These are phyloP conservation scores for Mallateleia sp. DNA, from an alignment of 2,888 invertebrate genomes.

Conservation along the genomic window DNA sequence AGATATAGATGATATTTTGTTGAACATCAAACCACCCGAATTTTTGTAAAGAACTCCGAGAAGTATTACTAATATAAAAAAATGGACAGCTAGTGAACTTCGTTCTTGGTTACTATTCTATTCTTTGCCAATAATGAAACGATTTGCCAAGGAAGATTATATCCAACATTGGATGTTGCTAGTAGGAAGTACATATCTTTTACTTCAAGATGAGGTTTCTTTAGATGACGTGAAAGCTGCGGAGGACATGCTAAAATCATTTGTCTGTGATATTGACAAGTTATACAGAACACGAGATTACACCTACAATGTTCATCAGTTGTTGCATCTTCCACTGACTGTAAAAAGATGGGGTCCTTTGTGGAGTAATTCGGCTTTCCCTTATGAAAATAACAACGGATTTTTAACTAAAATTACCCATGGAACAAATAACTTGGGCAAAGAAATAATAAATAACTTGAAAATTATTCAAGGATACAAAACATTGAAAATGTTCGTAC, in stretches of 20 bases:
- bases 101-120: conserved; percentile 37
- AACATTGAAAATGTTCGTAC: no score
- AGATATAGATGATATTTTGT: no score
- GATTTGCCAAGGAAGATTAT: conserved; percentile 21
- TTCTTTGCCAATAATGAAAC: conserved; percentile 11
- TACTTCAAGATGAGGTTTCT: conserved; percentile 1
- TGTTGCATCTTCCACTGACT: background rate
- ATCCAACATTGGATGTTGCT: conserved; percentile 49
- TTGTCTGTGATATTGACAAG: background rate
- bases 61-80: conserved; percentile 9
- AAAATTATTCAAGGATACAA: no score
- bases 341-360: conserved; percentile 20
- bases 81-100: no score
- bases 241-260: conserved; percentile 14
- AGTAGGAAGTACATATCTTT: conserved; percentile 2
- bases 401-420: conserved; percentile 36
- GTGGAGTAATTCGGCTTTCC: conserved; percentile 24
- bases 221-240: conserved; percentile 7
- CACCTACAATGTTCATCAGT: conserved; percentile 14
- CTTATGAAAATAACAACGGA: conserved; percentile 35
- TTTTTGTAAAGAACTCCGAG: conserved; percentile 43
- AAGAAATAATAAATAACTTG: conserved; percentile 42
- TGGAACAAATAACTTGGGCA: conserved; percentile 7
- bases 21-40: conserved; percentile 35
- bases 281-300: conserved; percentile 6